Evolutionary conservation across 2,888 invertebrate genomes (phyloP).

Genomic region (Ashinkailepas kermadecensis): DNA sequence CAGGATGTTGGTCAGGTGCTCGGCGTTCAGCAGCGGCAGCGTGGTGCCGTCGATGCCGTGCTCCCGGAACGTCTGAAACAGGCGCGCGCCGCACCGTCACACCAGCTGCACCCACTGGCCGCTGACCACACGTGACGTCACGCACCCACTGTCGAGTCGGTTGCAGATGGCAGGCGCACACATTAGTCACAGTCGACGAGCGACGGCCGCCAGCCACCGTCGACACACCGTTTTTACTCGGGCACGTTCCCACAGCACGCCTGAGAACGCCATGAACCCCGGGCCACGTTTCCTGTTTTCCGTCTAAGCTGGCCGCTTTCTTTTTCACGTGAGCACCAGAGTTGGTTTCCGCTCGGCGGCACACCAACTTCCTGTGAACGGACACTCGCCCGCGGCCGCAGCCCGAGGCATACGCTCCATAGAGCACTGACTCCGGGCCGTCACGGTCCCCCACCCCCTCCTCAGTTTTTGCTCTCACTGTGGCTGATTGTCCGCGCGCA

Average conservation of each 20-base stretch:
- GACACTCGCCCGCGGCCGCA: no score
- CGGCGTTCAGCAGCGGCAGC: constrained; percentile 76
- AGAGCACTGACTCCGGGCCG: no score
- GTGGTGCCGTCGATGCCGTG: constrained; percentile 84
- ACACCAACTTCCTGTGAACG: neutral
- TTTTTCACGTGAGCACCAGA: constrained; percentile 1
- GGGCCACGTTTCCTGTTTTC: constrained; percentile 12
- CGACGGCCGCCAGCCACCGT: neutral
- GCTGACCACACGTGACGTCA: no score
- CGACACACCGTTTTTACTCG: neutral
- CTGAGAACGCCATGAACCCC: constrained; percentile 5
- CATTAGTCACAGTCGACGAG: neutral
- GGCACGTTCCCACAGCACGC: constrained; percentile 8
- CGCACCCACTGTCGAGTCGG: neutral
- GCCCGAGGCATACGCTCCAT: no score
- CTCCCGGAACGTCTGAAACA: constrained; percentile 78
- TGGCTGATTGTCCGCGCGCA: no score
- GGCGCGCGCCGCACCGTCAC: constrained; percentile 30
- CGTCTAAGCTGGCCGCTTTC: constrained; percentile 1
- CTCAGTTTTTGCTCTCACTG: no score
- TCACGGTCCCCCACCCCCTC: no score
- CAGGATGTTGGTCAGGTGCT: constrained; percentile 77
- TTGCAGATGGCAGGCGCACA: neutral
- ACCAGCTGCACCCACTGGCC: neutral
- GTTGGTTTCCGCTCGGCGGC: neutral